phyloP scores from a whole-genome alignment of 2,888 invertebrate species.

The Diarsia rubi region DNA sequence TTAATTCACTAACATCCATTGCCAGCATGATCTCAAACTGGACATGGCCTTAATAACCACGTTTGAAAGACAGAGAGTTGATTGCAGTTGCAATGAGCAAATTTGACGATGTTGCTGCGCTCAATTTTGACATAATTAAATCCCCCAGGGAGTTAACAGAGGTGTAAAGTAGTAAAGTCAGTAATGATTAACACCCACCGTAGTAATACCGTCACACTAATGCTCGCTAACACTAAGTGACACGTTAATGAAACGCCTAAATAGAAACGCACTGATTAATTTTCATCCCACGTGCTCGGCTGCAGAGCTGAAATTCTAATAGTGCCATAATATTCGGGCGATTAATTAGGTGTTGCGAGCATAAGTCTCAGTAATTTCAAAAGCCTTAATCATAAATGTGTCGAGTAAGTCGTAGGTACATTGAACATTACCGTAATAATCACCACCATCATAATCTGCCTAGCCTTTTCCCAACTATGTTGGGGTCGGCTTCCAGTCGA shows the following conservation, averaged over 20 bases:
- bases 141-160: background rate
- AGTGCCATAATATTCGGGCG: background rate
- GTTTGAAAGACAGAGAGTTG: constrained; percentile 8
- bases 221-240: background rate
- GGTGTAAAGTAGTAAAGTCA: background rate
- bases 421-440: too few species aligned
- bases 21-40: constrained; percentile 5
- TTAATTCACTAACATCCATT: background rate
- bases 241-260: background rate
- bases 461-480: too few species aligned
- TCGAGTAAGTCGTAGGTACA: too few species aligned
- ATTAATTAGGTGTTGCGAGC: background rate
- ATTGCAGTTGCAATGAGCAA: constrained; percentile 27
- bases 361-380: too few species aligned
- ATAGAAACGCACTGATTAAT: background rate
- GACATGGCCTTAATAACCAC: background rate
- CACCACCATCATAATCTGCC: too few species aligned
- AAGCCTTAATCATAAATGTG: too few species aligned
- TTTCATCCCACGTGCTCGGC: background rate
- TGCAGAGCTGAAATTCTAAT: background rate
- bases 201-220: background rate
- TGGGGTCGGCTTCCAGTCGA: too few species aligned
- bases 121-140: background rate
- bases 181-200: background rate
- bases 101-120: background rate